A percentile compares a stretch with the other conserved stretches of the same genome.
These are phyloP conservation scores for Brevipalpus yothersi DNA, from an alignment of 1,140 invertebrate genomes.

Conservation along the genomic window DNA sequence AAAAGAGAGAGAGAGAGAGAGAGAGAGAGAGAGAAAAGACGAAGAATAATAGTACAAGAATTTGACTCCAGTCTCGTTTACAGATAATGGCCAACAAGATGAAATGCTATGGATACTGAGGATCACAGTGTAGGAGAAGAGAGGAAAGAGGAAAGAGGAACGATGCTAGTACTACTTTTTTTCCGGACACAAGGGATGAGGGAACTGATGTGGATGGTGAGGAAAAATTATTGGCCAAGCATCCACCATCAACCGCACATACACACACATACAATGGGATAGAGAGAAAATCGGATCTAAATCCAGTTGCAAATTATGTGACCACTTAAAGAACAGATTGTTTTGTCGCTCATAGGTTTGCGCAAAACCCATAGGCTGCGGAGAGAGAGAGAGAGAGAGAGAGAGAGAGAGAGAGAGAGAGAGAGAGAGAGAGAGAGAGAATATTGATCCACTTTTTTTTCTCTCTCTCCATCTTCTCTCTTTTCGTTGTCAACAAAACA, in stretches of 20 bases:
- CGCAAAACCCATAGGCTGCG: not conserved
- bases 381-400: not conserved
- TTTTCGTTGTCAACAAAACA: not conserved
- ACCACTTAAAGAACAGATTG: not conserved
- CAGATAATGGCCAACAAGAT: not conserved
- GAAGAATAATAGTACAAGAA: not conserved
- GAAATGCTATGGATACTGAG: not conserved
- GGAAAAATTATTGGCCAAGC: no score
- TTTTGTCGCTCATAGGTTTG: not conserved
- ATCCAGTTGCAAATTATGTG: not conserved
- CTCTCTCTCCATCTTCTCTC: not conserved
- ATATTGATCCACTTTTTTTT: no score
- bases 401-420: not conserved
- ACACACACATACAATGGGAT: not conserved
- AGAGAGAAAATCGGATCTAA: not conserved
- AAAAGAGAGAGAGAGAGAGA: not conserved
- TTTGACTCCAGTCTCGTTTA: not conserved
- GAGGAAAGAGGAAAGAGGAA: no score
- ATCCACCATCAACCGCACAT: no score
- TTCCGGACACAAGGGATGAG: no score
- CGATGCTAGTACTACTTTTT: no score
- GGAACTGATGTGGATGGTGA: no score
- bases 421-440: not conserved
- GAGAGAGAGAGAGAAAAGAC: not conserved
- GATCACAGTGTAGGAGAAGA: no score